Conservation (phyloP, 2,888 invertebrate species). For the Anoplius nigerrimus region DNA sequence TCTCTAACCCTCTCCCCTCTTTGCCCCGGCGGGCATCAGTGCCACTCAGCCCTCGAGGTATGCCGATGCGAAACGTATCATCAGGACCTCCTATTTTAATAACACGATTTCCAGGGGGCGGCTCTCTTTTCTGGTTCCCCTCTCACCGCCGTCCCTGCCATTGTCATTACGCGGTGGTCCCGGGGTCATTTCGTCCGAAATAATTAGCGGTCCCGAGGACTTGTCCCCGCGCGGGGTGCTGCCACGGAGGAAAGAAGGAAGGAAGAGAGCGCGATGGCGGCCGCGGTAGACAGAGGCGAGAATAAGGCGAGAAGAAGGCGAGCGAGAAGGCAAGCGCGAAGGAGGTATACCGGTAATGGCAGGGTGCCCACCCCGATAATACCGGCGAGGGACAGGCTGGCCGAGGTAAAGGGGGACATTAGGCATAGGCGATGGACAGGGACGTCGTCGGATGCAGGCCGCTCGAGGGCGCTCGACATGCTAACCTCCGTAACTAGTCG, state of each 20-base stretch:
- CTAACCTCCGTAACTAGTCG: conserved; percentile 54
- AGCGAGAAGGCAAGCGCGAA: conserved; percentile 13
- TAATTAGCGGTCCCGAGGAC: conserved; percentile 61
- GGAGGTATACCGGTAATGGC: conserved; percentile 60
- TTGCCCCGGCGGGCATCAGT: conserved; percentile 17
- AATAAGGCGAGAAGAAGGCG: no score
- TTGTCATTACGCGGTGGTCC: conserved; percentile 63
- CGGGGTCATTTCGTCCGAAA: conserved; percentile 58
- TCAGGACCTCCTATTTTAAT: conserved; percentile 56
- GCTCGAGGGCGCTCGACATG: conserved; percentile 8
- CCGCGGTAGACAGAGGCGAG: no score
- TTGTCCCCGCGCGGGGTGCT: conserved; percentile 37
- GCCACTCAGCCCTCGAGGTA: conserved; percentile 14
- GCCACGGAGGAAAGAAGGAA: no score
- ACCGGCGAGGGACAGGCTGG: conserved; percentile 39
- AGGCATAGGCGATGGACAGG: conserved; percentile 23
- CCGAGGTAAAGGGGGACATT: conserved; percentile 31
- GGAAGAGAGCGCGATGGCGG: no score
- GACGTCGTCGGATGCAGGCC: neutral
- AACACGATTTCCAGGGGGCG: conserved; percentile 50
- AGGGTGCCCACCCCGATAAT: conserved; percentile 58
- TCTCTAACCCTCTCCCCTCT: no score
- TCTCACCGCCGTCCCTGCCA: conserved; percentile 42
- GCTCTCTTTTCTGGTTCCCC: neutral
- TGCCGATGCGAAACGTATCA: conserved; percentile 53